Conservation (phyloP, 2,888 invertebrate genomes). For the Megamerina dolium region DNA sequence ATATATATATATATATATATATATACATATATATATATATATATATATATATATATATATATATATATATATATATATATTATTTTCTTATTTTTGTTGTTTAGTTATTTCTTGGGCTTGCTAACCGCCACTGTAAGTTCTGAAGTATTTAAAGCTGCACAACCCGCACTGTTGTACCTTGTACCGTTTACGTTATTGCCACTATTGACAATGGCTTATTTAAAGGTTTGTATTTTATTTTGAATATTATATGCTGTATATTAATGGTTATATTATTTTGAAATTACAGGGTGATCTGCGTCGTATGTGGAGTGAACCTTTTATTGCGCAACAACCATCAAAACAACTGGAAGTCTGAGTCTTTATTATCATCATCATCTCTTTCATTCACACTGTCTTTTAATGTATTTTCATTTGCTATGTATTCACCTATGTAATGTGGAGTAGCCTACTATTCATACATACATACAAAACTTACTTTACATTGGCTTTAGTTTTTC, state of each 20-base stretch:
- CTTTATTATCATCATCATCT: no score
- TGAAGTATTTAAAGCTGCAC: slow-evolving; percentile 96
- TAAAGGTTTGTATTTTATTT: slow-evolving; percentile 63
- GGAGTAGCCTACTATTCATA: no score
- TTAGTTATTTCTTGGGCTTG: slow-evolving; percentile 82
- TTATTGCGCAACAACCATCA: slow-evolving; percentile 73
- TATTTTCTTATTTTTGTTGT: no score
- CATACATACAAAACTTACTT: no score
- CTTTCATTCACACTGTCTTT: slow-evolving; percentile 27
- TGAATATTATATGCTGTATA: background rate
- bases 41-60: no score
- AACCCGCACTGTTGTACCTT: slow-evolving; percentile 93
- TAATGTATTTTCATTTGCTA: slow-evolving; percentile 22
- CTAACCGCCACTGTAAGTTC: slow-evolving; percentile 96
- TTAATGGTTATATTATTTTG: background rate
- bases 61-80: no score
- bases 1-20: no score
- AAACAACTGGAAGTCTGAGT: slow-evolving; percentile 78
- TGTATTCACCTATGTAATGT: slow-evolving; percentile 24
- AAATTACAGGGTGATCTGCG: slow-evolving; percentile 80
- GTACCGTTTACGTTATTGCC: slow-evolving; percentile 97
- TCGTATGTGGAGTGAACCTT: slow-evolving; percentile 97
- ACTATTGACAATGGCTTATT: slow-evolving; percentile 93
- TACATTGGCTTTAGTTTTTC: no score
- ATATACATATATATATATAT: no score